phyloP scores from a whole-genome alignment of 2,888 invertebrate species.

The Epistrophella euchroma region DNA sequence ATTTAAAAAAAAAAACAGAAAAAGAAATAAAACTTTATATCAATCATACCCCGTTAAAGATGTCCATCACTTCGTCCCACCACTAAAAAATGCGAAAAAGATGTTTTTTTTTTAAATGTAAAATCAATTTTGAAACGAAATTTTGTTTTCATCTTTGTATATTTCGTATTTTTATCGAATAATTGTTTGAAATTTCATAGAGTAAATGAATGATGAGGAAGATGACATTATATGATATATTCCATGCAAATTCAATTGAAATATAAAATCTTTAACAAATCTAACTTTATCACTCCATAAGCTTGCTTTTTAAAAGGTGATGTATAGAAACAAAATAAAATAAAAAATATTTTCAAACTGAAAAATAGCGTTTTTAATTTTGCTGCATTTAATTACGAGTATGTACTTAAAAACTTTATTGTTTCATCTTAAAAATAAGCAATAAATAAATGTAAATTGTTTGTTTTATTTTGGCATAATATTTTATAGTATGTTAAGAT shows the following conservation, averaged over 20 bases:
- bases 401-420: too few species aligned
- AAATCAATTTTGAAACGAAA: constrained; percentile 49
- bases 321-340: too few species aligned
- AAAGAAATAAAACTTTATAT: constrained; percentile 71
- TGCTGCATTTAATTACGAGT: too few species aligned
- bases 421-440: too few species aligned
- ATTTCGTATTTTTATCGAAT: background rate
- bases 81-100: constrained; percentile 89
- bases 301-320: background rate
- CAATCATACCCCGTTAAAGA: constrained; percentile 95
- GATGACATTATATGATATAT: background rate
- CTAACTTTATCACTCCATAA: background rate
- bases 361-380: too few species aligned
- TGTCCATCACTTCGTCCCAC: constrained; percentile 98
- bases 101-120: constrained; percentile 55
- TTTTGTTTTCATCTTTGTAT: constrained; percentile 34
- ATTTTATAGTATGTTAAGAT: too few species aligned
- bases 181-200: background rate
- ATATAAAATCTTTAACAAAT: background rate
- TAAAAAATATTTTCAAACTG: too few species aligned
- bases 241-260: background rate
- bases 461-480: too few species aligned
- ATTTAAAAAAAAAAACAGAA: constrained; percentile 29
- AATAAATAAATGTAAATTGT: too few species aligned
- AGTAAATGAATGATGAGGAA: background rate